Conservation (phyloP, 2,888 invertebrate genomes). For the Pandemis corylana region DNA sequence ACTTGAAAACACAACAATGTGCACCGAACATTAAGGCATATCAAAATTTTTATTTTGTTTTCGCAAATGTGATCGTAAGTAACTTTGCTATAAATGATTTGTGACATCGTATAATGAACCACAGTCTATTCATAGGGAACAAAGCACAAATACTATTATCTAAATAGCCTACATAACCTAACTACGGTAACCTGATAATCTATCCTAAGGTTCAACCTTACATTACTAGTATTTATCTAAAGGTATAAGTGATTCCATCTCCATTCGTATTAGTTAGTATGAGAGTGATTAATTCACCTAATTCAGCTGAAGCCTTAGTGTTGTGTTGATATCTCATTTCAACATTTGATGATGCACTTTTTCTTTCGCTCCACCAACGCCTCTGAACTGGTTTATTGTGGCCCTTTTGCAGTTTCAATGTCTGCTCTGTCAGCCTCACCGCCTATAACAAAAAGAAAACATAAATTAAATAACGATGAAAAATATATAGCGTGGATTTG, state of each 20-base stretch:
- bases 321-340: not conserved
- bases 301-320: slow-evolving; percentile 1
- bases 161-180: slow-evolving; percentile 54
- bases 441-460: slow-evolving; percentile 24
- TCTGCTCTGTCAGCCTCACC: not conserved
- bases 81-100: slow-evolving; percentile 22
- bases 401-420: not conserved
- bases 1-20: slow-evolving; percentile 61
- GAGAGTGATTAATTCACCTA: slow-evolving; percentile 5
- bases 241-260: not conserved
- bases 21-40: slow-evolving; percentile 81
- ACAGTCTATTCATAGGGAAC: not conserved
- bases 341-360: not conserved
- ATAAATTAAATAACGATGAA: not conserved
- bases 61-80: not conserved
- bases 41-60: slow-evolving; percentile 43
- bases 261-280: not conserved
- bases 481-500: not conserved
- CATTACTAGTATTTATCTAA: not conserved
- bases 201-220: slow-evolving; percentile 57
- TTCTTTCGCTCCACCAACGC: not conserved
- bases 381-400: not conserved
- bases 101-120: not conserved
- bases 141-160: slow-evolving; percentile 30
- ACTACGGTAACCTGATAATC: slow-evolving; percentile 45